These are phyloP conservation scores for Muntiacus reevesi DNA, from an alignment of 2,113 vertebrate species.

Conservation along the genomic window DNA sequence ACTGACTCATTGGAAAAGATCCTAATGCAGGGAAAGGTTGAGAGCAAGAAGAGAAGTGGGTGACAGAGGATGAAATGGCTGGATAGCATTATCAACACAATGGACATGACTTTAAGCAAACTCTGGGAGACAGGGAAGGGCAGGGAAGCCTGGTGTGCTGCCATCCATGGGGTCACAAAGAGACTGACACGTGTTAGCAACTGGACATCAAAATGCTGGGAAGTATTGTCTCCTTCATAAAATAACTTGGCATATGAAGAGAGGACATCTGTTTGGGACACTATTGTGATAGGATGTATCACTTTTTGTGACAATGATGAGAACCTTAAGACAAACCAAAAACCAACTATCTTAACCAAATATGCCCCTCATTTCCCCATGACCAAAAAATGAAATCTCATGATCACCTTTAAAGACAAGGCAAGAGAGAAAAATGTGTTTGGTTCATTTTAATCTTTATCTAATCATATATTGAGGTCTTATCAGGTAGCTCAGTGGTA, in stretches of 20 bases:
- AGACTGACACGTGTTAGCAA: fast-evolving
- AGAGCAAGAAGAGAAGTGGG: background rate
- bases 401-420: background rate
- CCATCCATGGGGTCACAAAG: background rate
- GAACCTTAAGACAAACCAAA: background rate
- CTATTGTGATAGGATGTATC: background rate
- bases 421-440: background rate
- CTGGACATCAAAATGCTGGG: background rate
- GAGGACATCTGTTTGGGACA: background rate
- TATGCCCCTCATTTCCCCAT: fast-evolving
- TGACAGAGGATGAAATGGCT: background rate
- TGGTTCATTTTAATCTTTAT: background rate
- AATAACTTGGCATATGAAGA: background rate
- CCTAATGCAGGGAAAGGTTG: background rate
- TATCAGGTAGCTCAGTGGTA: background rate
- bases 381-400: background rate
- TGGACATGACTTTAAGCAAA: background rate
- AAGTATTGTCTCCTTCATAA: background rate
- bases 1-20: background rate
- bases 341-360: background rate
- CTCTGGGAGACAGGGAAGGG: background rate
- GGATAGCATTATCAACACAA: background rate
- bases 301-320: background rate
- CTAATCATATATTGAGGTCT: background rate
- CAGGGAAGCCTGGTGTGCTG: background rate